Conservation (phyloP, 2,113 vertebrate genomes). For the Laticauda laticaudata region DNA sequence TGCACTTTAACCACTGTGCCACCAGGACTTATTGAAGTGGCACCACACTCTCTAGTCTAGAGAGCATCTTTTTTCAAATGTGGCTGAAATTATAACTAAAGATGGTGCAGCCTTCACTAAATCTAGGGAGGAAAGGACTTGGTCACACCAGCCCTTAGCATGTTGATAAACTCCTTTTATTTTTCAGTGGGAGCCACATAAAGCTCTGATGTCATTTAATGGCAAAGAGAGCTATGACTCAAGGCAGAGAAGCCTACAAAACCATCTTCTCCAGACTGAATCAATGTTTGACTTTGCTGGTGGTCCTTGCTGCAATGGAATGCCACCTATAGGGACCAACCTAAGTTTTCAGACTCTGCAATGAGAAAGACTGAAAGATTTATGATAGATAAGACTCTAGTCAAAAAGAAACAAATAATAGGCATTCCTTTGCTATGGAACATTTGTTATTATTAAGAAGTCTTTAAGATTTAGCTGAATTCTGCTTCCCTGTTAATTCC, state of each 20-base stretch:
- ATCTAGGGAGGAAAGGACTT: background rate
- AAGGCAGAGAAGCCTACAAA: background rate
- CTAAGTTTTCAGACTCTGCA: background rate
- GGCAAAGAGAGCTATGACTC: background rate
- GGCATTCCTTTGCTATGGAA: background rate
- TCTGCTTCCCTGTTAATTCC: background rate
- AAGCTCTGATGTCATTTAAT: background rate
- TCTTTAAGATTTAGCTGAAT: background rate
- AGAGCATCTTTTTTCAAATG: background rate
- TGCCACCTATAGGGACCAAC: background rate
- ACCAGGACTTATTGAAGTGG: background rate
- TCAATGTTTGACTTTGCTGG: background rate
- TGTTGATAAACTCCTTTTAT: background rate
- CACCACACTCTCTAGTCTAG: background rate
- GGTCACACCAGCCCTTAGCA: background rate
- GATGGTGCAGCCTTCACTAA: background rate
- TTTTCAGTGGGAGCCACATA: background rate
- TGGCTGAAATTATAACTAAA: background rate
- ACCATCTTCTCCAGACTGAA: background rate
- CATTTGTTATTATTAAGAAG: background rate
- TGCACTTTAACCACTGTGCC: background rate
- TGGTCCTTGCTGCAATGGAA: background rate
- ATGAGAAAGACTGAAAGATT: background rate
- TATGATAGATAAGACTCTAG: background rate
- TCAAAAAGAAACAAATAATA: background rate